phyloP scores from a whole-genome alignment of 2,113 vertebrate species.

The Sylvia atricapilla region DNA sequence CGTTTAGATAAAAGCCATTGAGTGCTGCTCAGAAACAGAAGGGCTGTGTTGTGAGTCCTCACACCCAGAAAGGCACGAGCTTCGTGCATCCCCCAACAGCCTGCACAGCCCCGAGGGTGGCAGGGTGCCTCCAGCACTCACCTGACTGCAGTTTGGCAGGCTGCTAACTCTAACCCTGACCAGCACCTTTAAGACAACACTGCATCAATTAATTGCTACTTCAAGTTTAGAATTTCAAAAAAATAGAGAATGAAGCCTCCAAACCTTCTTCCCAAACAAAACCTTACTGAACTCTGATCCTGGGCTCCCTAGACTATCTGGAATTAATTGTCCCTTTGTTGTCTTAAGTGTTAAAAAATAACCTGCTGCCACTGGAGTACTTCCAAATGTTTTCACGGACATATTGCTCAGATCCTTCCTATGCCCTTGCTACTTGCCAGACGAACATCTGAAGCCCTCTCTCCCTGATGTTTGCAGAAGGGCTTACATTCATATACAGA shows the following conservation, averaged over 20 bases:
- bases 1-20: background rate
- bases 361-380: background rate
- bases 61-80: background rate
- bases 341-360: background rate
- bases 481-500: background rate
- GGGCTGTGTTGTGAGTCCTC: background rate
- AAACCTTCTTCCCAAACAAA: background rate
- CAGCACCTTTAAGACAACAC: background rate
- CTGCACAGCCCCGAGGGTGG: rapidly evolving
- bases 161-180: background rate
- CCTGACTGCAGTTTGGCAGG: background rate
- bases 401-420: background rate
- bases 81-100: background rate
- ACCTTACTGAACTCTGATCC: background rate
- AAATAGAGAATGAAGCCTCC: background rate
- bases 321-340: background rate
- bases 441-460: background rate
- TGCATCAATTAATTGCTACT: background rate
- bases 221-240: background rate
- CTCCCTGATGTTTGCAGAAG: background rate
- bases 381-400: background rate
- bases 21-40: background rate
- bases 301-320: background rate
- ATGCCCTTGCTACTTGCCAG: background rate
- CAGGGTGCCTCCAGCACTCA: background rate